These are phyloP conservation scores for Paguma larvata DNA, from an alignment of 2,797 vertebrate species.

Conservation along the genomic window DNA sequence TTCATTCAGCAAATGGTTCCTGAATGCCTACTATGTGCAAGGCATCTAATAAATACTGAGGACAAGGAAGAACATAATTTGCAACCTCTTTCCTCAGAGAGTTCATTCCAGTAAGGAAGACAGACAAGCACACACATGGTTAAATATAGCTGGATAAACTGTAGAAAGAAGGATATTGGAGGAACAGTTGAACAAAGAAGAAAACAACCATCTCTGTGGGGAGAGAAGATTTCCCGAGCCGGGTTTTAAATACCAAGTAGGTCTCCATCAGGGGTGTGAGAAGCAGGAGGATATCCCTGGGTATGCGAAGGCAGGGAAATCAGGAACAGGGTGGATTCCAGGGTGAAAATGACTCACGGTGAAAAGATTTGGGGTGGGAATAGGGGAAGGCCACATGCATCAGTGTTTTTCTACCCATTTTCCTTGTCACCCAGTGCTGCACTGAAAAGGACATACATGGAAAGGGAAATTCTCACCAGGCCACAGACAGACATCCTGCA, in stretches of 20 bases:
- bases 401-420: background rate
- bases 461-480: background rate
- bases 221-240: background rate
- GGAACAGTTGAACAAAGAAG: background rate
- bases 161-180: background rate
- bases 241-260: background rate
- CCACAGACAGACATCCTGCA: rapidly evolving
- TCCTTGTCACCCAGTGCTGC: background rate
- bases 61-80: background rate
- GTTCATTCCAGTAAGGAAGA: background rate
- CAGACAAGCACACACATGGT: background rate
- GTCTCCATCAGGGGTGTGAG: background rate
- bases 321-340: background rate
- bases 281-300: background rate
- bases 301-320: background rate
- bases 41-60: background rate
- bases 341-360: background rate
- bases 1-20: background rate
- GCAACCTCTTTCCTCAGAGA: background rate
- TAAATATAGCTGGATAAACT: background rate
- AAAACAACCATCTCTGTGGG: background rate
- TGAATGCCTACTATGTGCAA: background rate
- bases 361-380: background rate
- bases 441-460: rapidly evolving
- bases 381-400: background rate